phyloP scores from a whole-genome alignment of 2,888 invertebrate species.

The Orchesella flavescens region DNA sequence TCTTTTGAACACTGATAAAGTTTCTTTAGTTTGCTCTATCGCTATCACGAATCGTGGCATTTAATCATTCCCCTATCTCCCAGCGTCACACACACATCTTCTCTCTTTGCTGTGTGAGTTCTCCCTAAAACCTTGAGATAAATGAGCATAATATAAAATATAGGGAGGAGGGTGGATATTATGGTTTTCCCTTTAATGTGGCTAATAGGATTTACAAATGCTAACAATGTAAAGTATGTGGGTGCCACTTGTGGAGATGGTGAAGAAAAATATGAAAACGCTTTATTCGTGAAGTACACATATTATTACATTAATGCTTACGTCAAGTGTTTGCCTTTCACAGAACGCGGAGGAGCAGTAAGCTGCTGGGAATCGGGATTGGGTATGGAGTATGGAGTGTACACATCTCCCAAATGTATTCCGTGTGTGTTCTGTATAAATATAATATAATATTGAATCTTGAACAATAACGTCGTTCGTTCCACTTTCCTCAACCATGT shows the following conservation, averaged over 20 bases:
- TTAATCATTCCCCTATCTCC: slow-evolving; percentile 2
- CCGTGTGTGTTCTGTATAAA: too few relatives aligned
- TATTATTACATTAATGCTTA: neutral
- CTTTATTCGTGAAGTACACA: neutral
- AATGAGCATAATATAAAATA: slow-evolving; percentile 23
- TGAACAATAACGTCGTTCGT: too few relatives aligned
- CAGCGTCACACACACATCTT: neutral
- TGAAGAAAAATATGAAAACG: neutral
- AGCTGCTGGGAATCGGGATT: neutral
- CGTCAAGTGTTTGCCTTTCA: slow-evolving; percentile 6
- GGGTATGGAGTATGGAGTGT: neutral
- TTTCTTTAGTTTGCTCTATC: neutral
- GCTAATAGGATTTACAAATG: slow-evolving; percentile 34
- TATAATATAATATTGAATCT: too few relatives aligned
- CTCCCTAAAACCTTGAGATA: slow-evolving; percentile 4
- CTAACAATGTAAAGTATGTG: slow-evolving; percentile 17
- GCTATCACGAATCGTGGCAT: neutral
- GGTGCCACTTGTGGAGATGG: slow-evolving; percentile 31
- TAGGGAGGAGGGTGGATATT: too few relatives aligned
- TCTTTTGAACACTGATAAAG: neutral
- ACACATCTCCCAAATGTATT: neutral
- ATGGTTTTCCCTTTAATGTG: slow-evolving; percentile 38
- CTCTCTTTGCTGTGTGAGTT: neutral
- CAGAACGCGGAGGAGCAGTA: too few relatives aligned
- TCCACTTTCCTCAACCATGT: too few relatives aligned